Evolutionary conservation across 2,888 invertebrate genomes (phyloP), one percentile per base, ranked within the genome.

Genomic region (Lochmaea capreae): DNA sequence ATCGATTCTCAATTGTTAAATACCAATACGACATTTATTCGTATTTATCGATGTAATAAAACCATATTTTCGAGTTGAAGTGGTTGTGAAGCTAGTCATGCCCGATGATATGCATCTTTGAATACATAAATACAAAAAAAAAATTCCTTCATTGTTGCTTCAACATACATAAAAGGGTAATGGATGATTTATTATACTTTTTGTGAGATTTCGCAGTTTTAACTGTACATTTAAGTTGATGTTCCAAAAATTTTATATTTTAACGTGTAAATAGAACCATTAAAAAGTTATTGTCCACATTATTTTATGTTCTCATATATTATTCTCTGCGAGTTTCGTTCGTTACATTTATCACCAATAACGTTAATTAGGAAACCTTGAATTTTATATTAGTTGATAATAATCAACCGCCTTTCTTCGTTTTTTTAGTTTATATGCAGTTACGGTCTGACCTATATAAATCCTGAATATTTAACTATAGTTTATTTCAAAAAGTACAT

Each of bases 41-140:
- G 57, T 71, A 67, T 74, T 74, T 74, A 74, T 74, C 26, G 74
- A 74, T n/a, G 71, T 65, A 71, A 74, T 74, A 74, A 74, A 74
- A 74, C 71, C 71, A 74, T 74, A 74, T 74, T 74, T 74, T 71
- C 68, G 52, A 71, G 71, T 42, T 46, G 65, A 71, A 46, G 67
- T 65, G 22, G 71, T 74, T 68, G 68, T 65, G 14, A 74, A 54
- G 59, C 71, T 18, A 71, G 74, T 74, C 74, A 74, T 71, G 74
- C 58, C 67, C 54, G 57, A 70, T 70, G 70, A 70, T 70, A 70
- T 70, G 62, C 70, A 70, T 70, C 63, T 70, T 70, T 54, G 42
- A 70, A 54, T 62, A 62, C 43, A 16, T 43, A 11, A 12, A 63
- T 39, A 16, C 43, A 16, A 16, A 63, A 18, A 61, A 49, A 49